Base-by-base conservation (phyloP, 2,888 invertebrate species). In the Eugnorisma glareosa region DNA sequence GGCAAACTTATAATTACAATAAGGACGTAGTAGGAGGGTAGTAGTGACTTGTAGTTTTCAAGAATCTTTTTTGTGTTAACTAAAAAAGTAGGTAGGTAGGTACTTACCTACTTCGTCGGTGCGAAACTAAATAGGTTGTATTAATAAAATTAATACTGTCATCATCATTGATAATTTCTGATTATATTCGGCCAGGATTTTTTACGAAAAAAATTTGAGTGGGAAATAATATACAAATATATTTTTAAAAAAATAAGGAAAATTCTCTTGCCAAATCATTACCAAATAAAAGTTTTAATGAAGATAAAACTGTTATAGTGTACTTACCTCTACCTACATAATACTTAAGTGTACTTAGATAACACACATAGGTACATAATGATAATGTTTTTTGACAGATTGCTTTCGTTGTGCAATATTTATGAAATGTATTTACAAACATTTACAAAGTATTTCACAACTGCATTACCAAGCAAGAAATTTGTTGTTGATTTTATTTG, bases 361-460 rank as follows among this genome's bases (percentile, higher is more conserved):
- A 73, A 13, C 57, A 59, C 24, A 59, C 37, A 0, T 31, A 7
- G 21, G 28, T 64, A 43, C 24, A 0, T 10, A 24, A 11, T 77
- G 63, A 57, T 68, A 72, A 51, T 66, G 13, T 43, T 72, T 81
- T 73, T 85, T 71, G 64, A n/a, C 64, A 63, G 64, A 48, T 81
- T 86, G 45, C 77, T 64, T 70, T 76, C 28, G 37, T 87, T 87
- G 88, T 86, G 88, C 88, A 87, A 86, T 83, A 83, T 77, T 76
- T 79, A 75, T 75, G 75, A 73, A 80, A 85, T 82, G 15, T 67
- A 83, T 70, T 67, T 70, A 69, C 31, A 48, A 80, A 82, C 48
- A 83, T 24, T 59, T 31, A 43, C 15, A 5, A 48, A 28, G 40
- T 67, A 84, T 81, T 79, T 70, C 67, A 67, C 67, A 81, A 79